Conservation (phyloP, 2,797 vertebrate genomes). For the Muscicapa striata region DNA sequence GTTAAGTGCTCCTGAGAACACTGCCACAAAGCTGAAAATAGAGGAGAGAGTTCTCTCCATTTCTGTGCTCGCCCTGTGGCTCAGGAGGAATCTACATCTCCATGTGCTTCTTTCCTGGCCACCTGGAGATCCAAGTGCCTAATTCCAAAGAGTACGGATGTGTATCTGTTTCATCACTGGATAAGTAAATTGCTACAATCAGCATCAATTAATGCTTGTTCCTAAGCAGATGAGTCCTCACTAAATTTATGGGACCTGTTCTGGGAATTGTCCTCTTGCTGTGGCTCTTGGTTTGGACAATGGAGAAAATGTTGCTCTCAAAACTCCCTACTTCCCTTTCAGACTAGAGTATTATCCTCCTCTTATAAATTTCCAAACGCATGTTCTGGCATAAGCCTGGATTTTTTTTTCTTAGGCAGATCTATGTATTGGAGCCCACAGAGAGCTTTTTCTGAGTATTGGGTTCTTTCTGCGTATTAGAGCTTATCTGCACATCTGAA, state of each 20-base stretch:
- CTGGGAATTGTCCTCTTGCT: background rate
- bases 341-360: background rate
- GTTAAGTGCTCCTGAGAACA: background rate
- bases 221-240: background rate
- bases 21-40: background rate
- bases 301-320: background rate
- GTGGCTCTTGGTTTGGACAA: background rate
- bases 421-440: background rate
- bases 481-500: background rate
- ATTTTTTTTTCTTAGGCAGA: background rate
- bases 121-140: background rate
- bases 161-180: background rate
- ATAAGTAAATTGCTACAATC: background rate
- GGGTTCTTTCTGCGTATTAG: background rate
- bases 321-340: background rate
- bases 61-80: background rate
- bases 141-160: background rate
- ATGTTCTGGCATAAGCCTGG: background rate
- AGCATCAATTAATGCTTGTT: background rate
- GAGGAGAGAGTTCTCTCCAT: background rate
- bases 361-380: background rate
- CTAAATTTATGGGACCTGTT: background rate
- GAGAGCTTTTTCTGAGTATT: background rate
- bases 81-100: background rate
- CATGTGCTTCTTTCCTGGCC: background rate